Base-by-base conservation (phyloP, 2,113 vertebrate genomes). In the Xiphophorus hellerii region DNA sequence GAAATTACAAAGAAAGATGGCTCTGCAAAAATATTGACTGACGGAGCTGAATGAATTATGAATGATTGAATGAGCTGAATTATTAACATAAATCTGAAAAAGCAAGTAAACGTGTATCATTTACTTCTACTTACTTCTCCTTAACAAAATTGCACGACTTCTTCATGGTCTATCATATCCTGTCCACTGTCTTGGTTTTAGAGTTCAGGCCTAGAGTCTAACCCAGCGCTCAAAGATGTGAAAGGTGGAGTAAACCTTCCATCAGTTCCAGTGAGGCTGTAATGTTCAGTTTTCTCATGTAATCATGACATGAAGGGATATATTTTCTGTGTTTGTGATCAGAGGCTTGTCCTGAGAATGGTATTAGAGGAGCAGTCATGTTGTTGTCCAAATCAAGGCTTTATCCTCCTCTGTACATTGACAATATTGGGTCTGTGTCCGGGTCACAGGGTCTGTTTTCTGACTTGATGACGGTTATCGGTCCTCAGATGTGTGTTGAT, bases 311-410 rank as follows among this genome's bases (percentile, higher is more conserved):
- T 17, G 30, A 35, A 42, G 69, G 29, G n/a, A 42, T 27, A 28
- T 27, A 42, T 70, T 37, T 60, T 13, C 12, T 15, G 5, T 42
- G 33, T 72, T 62, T 72, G 60, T 61, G 61, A 20, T 11, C 20
- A 35, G n/a, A n/a, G n/a, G 1, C n/a, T 71, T 61, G 35, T 44
- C 37, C 58, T 62, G 69, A 63, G 71, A 63, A 54, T 29, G 65
- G 33, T 63, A 69, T 68, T 69, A 79, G 65, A n/a, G 58, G 25
- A 68, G 44, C 58, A 68, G 63, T 72, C 69, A 61, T 63, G 65
- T 63, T 63, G 64, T 63, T 79, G 71, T 69, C 42, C 51, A 69
- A 73, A 68, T 79, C 65, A 73, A 69, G 28, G 70, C 30, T 68
- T 79, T 73, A 73, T 73, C 65, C 58, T 73, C 65, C 58, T 62